Evolutionary conservation across 2,888 invertebrate species (phyloP).

Genomic region (Synergus japonicus): DNA sequence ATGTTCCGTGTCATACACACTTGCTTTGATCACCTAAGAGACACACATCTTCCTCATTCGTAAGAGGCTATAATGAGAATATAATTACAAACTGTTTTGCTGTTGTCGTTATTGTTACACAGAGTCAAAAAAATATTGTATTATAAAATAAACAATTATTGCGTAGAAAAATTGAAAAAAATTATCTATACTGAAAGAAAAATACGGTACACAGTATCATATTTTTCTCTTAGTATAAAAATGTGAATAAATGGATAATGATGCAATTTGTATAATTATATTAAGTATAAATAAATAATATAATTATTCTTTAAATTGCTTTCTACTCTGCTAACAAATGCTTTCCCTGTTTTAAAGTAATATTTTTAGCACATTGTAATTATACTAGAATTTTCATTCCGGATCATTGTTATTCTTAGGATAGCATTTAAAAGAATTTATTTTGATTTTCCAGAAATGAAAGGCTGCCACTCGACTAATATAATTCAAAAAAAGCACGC

Average conservation of each 20-base stretch:
- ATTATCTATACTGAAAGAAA: too few species aligned
- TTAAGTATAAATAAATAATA: too few species aligned
- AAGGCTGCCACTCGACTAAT: conserved; percentile 18
- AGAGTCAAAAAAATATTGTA: not conserved
- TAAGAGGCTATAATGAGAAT: conserved; percentile 21
- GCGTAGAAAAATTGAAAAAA: too few species aligned
- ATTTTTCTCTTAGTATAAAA: too few species aligned
- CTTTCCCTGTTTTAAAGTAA: too few species aligned
- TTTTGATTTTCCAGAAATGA: not conserved
- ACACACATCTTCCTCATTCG: conserved; percentile 40
- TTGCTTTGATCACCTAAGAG: conserved; percentile 34
- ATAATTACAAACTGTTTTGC: conserved; percentile 38
- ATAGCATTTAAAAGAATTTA: conserved; percentile 16
- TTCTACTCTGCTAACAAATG: too few species aligned
- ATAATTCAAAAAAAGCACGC: conserved; percentile 54
- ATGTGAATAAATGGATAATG: too few species aligned
- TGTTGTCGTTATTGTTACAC: not conserved
- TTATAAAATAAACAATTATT: conserved; percentile 9
- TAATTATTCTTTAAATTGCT: too few species aligned
- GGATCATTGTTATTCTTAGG: not conserved
- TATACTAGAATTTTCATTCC: not conserved
- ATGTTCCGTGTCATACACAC: conserved; percentile 24
- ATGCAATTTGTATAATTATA: too few species aligned
- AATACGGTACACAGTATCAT: too few species aligned
- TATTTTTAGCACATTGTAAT: too few species aligned